phyloP scores from a whole-genome alignment of 2,113 vertebrate genomes.

The Monopterus albus region DNA sequence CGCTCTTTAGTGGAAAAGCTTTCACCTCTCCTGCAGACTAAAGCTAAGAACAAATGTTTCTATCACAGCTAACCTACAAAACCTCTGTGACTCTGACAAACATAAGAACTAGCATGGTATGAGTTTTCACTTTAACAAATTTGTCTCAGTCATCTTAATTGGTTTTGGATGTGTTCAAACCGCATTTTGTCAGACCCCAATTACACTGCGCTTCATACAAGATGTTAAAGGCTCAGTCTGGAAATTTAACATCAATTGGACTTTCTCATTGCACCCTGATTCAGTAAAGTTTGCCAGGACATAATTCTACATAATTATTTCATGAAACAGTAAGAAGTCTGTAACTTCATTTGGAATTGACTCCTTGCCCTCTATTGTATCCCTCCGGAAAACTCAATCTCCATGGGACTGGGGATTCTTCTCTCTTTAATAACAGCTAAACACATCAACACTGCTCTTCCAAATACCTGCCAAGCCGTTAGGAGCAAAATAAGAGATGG shows the following conservation, averaged over 20 bases:
- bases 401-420: constrained; percentile 60
- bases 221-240: neutral
- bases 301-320: constrained; percentile 65
- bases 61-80: constrained; percentile 12
- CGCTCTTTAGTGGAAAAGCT: constrained; percentile 20
- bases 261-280: constrained; percentile 18
- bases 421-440: constrained; percentile 75
- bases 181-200: constrained; percentile 37
- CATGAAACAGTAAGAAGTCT: constrained; percentile 66
- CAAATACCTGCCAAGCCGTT: constrained; percentile 57
- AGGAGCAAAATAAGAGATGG: constrained; percentile 72
- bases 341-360: constrained; percentile 74
- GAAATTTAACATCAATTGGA: constrained; percentile 23
- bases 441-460: constrained; percentile 72
- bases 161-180: constrained; percentile 14
- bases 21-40: constrained; percentile 16
- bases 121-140: constrained; percentile 8
- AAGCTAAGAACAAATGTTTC: constrained; percentile 27
- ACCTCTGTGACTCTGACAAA: neutral
- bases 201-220: constrained; percentile 28
- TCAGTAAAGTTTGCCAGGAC: constrained; percentile 50
- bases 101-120: neutral
- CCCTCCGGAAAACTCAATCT: constrained; percentile 70
- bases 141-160: constrained; percentile 21
- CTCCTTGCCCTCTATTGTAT: constrained; percentile 63